A percentile compares a stretch with the other conserved stretches of the same genome.
These are phyloP conservation scores for Meleagris gallopavo DNA, from an alignment of 2,113 vertebrate species.

Conservation along the genomic window DNA sequence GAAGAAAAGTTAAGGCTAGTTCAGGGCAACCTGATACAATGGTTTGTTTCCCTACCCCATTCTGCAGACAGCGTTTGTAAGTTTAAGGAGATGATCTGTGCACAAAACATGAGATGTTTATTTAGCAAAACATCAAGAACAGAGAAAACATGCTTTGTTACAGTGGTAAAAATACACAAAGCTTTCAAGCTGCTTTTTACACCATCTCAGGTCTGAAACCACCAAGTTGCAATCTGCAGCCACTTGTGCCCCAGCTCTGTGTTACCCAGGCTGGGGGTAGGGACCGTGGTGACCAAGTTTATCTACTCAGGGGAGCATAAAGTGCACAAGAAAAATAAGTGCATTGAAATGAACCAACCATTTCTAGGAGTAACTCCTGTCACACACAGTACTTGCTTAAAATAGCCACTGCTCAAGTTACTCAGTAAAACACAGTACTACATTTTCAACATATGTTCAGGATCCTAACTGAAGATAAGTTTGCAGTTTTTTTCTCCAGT, in stretches of 20 bases:
- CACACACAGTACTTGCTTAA: not conserved
- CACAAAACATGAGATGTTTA: constrained; percentile 67
- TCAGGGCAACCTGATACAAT: not conserved
- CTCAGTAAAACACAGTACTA: not conserved
- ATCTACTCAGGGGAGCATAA: not conserved
- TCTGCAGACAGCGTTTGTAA: not conserved
- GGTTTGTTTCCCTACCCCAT: not conserved
- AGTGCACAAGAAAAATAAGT: constrained; percentile 55
- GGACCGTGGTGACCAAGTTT: not conserved
- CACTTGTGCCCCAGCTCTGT: not conserved
- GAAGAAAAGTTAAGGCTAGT: constrained; percentile 35
- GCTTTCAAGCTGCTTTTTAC: constrained; percentile 35
- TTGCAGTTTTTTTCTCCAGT: not conserved
- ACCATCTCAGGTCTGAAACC: not conserved
- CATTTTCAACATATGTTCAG: not conserved
- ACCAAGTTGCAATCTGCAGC: not conserved
- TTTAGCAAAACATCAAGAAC: constrained; percentile 66
- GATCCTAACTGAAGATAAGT: not conserved
- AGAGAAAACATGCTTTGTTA: constrained; percentile 67
- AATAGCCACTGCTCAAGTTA: not conserved
- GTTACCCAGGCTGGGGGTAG: not conserved
- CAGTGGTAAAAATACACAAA: constrained; percentile 58
- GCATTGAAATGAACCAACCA: constrained; percentile 39
- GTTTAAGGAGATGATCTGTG: constrained; percentile 18
- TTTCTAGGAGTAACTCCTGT: not conserved